Conservation (phyloP, 2,113 vertebrate species). For the Balaenoptera acutorostrata region DNA sequence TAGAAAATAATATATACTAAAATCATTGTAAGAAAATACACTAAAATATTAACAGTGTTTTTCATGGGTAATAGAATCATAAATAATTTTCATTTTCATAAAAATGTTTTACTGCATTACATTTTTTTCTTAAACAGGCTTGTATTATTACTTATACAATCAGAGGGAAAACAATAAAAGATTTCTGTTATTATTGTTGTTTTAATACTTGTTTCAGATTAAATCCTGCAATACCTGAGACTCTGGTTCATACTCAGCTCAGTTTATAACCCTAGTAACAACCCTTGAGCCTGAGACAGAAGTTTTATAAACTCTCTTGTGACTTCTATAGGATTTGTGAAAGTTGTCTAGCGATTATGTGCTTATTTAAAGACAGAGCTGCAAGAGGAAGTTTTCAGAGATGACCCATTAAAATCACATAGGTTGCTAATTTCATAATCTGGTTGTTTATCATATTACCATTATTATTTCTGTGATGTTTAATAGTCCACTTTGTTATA, state of each 20-base stretch:
- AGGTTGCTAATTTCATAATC: neutral
- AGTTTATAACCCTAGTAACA: neutral
- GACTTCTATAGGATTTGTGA: neutral
- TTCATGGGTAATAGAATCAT: neutral
- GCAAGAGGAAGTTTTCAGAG: neutral
- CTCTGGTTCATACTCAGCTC: neutral
- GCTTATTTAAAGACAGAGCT: neutral
- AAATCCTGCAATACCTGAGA: neutral
- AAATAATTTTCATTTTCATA: neutral
- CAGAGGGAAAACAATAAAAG: neutral
- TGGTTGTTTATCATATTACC: neutral
- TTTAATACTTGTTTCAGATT: neutral
- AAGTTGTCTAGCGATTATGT: neutral
- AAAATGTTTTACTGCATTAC: neutral
- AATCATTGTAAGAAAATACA: neutral
- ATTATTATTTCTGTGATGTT: neutral
- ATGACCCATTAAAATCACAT: neutral
- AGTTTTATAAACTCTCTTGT: neutral
- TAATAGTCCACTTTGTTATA: neutral
- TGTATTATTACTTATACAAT: neutral
- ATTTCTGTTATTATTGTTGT: neutral
- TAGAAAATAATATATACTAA: neutral
- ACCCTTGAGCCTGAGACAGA: neutral
- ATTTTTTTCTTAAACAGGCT: neutral
- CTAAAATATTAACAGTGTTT: neutral